Conservation (phyloP, 2,113 vertebrate genomes). For the Paramisgurnus dabryanus region DNA sequence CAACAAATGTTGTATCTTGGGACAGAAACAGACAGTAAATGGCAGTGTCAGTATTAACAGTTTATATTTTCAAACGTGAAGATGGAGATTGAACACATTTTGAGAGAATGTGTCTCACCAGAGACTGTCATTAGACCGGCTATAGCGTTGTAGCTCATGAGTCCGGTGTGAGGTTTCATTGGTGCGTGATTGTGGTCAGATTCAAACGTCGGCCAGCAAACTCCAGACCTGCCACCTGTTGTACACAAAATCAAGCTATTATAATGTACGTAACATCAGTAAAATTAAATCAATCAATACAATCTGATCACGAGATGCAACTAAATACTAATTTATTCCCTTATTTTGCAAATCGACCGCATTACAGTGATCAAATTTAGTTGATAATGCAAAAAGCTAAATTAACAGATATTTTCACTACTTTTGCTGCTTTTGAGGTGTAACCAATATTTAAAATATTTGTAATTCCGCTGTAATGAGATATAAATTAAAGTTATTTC, state of each 20-base stretch:
- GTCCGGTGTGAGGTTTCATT: constrained; percentile 54
- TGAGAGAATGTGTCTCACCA: constrained; percentile 63
- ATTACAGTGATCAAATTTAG: too few species aligned
- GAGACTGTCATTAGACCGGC: constrained; percentile 77
- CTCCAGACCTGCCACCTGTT: constrained; percentile 81
- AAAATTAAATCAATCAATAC: background rate
- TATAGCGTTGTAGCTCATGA: constrained; percentile 81
- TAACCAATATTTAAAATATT: too few species aligned
- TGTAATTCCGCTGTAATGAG: too few species aligned
- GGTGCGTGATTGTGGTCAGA: constrained; percentile 80
- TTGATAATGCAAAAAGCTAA: too few species aligned
- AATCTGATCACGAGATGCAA: too few species aligned
- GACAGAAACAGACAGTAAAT: background rate
- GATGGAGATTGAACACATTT: background rate
- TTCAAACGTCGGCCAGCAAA: constrained; percentile 82
- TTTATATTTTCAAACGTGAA: background rate
- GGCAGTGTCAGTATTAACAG: too few species aligned
- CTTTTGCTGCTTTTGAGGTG: too few species aligned
- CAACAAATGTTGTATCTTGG: constrained; percentile 79
- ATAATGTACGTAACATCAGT: background rate
- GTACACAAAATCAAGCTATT: background rate
- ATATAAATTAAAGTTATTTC: too few species aligned
- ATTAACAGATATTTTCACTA: too few species aligned
- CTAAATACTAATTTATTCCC: too few species aligned
- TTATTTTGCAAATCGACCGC: too few species aligned